These are phyloP conservation scores for Schizaphis graminum DNA, from an alignment of 2,888 invertebrate species.

Conservation along the genomic window DNA sequence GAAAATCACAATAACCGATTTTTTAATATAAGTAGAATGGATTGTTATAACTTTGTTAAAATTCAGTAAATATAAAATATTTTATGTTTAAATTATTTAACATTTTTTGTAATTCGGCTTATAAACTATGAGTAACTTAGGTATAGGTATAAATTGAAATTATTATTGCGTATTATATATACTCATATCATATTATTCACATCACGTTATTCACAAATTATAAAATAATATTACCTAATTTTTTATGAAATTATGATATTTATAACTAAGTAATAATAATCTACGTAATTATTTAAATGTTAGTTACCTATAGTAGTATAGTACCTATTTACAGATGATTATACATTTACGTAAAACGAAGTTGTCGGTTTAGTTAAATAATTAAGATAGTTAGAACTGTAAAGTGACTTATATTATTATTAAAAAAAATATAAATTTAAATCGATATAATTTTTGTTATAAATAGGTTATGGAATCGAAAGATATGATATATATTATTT, in stretches of 20 bases:
- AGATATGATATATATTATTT: conserved; percentile 97
- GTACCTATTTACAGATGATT: neutral
- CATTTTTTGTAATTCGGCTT: no score
- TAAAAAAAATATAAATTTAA: neutral
- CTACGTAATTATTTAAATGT: neutral
- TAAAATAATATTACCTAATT: no score
- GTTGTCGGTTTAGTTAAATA: neutral
- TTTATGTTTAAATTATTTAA: neutral
- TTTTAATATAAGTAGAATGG: neutral
- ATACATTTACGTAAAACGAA: neutral
- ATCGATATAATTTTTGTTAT: conserved; percentile 58
- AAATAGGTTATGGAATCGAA: conserved; percentile 97
- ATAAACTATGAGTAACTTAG: no score
- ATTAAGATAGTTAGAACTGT: neutral
- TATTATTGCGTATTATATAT: no score
- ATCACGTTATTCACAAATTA: no score
- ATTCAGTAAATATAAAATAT: neutral
- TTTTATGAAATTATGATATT: no score
- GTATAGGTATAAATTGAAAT: no score
- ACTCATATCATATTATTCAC: no score
- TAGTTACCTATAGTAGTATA: neutral
- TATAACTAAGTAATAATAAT: no score
- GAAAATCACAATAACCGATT: neutral
- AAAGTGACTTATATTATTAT: neutral
- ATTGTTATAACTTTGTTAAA: neutral